phyloP scores from a whole-genome alignment of 2,797 vertebrate species.

The Malurus splendens region DNA sequence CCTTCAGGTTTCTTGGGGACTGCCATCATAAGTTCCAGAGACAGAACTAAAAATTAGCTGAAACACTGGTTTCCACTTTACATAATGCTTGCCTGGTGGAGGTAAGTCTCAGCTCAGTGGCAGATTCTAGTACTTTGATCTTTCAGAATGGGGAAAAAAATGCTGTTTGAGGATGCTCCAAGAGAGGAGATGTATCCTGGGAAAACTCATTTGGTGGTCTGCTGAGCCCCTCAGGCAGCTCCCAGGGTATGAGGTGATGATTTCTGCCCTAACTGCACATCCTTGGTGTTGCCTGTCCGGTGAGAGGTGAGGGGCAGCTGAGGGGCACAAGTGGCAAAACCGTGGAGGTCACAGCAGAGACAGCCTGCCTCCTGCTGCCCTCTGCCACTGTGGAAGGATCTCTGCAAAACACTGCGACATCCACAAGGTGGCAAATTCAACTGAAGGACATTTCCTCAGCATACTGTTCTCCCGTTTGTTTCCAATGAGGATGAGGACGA shows the following conservation, averaged over 20 bases:
- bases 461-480: background rate
- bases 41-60: background rate
- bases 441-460: background rate
- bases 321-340: fast-evolving
- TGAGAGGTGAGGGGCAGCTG: background rate
- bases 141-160: background rate
- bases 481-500: background rate
- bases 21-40: background rate
- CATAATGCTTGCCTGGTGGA: background rate
- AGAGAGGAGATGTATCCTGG: background rate
- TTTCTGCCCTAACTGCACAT: background rate
- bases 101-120: background rate
- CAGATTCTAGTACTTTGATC: background rate
- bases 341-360: fast-evolving
- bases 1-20: background rate
- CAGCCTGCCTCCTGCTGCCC: background rate
- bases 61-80: background rate
- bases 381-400: background rate
- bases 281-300: background rate
- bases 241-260: background rate
- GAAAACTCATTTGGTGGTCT: background rate
- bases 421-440: conserved; percentile 28
- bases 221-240: background rate
- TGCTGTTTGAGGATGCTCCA: background rate
- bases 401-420: background rate